A percentile compares a stretch with the other conserved stretches of the same genome.
Conservation (phyloP, 2,797 vertebrate species). For the Enteromius viviparus region DNA sequence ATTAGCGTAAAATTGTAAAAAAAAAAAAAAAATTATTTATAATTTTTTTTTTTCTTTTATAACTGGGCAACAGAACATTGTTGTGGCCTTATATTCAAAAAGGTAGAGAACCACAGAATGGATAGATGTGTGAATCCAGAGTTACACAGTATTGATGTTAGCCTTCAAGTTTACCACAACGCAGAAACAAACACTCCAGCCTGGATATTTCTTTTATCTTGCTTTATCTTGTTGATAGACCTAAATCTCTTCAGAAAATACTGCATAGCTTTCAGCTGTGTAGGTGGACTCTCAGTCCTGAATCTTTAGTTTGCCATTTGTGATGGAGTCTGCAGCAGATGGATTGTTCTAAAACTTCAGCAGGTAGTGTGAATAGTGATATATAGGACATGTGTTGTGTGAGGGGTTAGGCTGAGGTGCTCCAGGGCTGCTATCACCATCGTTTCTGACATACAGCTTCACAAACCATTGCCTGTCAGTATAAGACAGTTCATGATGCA, state of each 20-base stretch:
- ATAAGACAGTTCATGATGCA: not conserved
- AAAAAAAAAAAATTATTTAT: too few species aligned
- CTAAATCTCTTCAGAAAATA: not conserved
- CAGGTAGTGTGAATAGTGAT: conserved; percentile 12
- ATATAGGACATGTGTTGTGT: conserved; percentile 19
- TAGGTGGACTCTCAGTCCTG: not conserved
- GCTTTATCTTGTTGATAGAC: not conserved
- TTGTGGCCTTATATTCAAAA: not conserved
- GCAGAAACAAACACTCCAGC: not conserved
- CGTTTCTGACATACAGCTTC: not conserved
- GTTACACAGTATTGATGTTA: not conserved
- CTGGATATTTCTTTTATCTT: not conserved
- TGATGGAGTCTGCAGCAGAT: not conserved
- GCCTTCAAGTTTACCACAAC: not conserved
- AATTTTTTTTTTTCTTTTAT: too few species aligned
- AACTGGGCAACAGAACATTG: not conserved
- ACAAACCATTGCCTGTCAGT: conserved; percentile 11
- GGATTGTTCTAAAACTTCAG: not conserved
- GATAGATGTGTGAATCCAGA: not conserved
- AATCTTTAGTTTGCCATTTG: not conserved
- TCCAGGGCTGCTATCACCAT: not conserved
- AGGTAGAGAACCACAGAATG: not conserved
- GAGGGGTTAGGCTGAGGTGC: not conserved
- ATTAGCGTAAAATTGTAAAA: not conserved
- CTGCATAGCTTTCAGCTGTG: not conserved